Evolutionary conservation across 2,113 vertebrate species (phyloP), one percentile per base, ranked within the genome.

Genomic region (Brachypteracias leptosomus): DNA sequence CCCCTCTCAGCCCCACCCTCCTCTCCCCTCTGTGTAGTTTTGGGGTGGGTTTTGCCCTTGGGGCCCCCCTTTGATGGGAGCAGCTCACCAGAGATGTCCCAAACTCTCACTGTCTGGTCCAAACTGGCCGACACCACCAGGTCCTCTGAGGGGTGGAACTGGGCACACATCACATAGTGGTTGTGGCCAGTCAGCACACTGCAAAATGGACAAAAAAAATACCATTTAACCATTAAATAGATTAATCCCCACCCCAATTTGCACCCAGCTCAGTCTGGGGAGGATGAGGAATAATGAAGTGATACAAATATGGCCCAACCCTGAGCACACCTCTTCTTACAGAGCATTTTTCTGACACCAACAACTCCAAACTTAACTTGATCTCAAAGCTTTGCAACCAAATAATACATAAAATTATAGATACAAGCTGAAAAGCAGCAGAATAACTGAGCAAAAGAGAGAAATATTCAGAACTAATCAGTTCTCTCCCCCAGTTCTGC

Each of bases 31-130:
- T 76, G 82, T 96, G 96, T 97, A 96, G 96, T 97, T 98, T 77
- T 89, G 62, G 40, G 44, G 29, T 18, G 52, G 85, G 94, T 12
- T 38, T 65, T 18, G 71, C 70, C 44, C 47, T 66, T 2, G 19
- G 19, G 88, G 28, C 28, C 58, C 86, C 96, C 96, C 90, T 22
- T 17, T 7, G 70, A 93, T 46, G 76, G 88, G 92, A 65, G 96
- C 81, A 98, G 97, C 99, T 99, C 98, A 99, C 99, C 99, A 82
- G 99, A 99, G 97, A 99, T 99, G 98, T 99, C 99, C 99, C 99
- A 99, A 95, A 99, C 99, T 38, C 99, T 99, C 93, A 99, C 99
- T 5, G 99, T 99, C 98, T 99, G 99, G 89, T 99, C 99, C 98
- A 99, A 96, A 95, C 99, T 99, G 85, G 99, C 99, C 0, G 99